A percentile compares a stretch with the other conserved stretches of the same genome.
Conservation (phyloP, 1,140 invertebrate genomes). For the Odontomachus brunneus region DNA sequence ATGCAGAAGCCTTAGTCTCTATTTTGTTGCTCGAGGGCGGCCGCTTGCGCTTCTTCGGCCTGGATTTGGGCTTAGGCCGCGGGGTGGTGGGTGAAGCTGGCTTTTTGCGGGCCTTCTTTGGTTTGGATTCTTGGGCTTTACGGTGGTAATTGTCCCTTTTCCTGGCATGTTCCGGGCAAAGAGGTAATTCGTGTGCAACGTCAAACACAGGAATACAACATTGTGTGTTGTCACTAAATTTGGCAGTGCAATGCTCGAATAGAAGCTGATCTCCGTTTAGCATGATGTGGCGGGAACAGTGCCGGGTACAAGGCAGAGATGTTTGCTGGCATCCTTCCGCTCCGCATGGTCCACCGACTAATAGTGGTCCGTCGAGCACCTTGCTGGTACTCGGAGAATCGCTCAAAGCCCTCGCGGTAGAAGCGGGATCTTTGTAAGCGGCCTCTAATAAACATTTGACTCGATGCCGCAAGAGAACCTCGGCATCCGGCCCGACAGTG, state of each 20-base stretch:
- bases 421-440: constrained; percentile 77
- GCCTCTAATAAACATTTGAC: constrained; percentile 78
- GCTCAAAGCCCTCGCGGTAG: constrained; percentile 76
- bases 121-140: constrained; percentile 89
- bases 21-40: constrained; percentile 75
- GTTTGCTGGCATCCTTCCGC: constrained; percentile 86
- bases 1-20: constrained; percentile 65
- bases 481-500: constrained; percentile 79
- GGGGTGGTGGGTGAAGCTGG: constrained; percentile 90
- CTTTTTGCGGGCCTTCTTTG: constrained; percentile 93
- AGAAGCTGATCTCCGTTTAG: constrained; percentile 94
- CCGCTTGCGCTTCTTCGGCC: constrained; percentile 90
- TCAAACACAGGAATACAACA: constrained; percentile 95
- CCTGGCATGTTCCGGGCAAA: constrained; percentile 93
- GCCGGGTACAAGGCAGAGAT: constrained; percentile 92
- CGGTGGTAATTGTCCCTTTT: constrained; percentile 92
- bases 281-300: constrained; percentile 95
- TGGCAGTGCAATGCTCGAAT: constrained; percentile 95
- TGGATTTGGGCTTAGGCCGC: constrained; percentile 87
- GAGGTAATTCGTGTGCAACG: constrained; percentile 92
- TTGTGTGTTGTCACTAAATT: constrained; percentile 94
- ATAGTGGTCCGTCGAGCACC: constrained; percentile 80
- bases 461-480: constrained; percentile 75
- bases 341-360: constrained; percentile 82
- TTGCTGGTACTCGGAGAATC: constrained; percentile 80